Conservation (phyloP, 2,888 invertebrate species). For the Drosophila falleni region DNA sequence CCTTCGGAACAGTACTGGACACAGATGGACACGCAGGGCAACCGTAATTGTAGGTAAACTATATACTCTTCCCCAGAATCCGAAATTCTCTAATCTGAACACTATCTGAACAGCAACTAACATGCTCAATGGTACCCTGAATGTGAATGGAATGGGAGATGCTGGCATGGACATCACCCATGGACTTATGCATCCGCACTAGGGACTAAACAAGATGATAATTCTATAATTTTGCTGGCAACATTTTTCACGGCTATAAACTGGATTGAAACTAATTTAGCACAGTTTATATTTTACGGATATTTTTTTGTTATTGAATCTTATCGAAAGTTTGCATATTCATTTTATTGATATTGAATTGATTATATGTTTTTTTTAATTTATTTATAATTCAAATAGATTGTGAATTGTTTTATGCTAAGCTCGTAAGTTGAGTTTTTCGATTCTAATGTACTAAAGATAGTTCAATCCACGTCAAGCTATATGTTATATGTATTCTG, state of each 20-base stretch:
- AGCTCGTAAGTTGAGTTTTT: slow-evolving; percentile 11
- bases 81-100: slow-evolving; percentile 2
- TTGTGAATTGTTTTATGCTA: slow-evolving; percentile 22
- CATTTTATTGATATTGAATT: slow-evolving; percentile 20
- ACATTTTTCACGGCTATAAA: slow-evolving; percentile 26
- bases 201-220: slow-evolving; percentile 22
- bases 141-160: slow-evolving; percentile 91
- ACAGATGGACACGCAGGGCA: slow-evolving; percentile 91
- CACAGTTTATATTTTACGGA: slow-evolving; percentile 23
- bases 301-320: slow-evolving; percentile 35
- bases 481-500: slow-evolving; percentile 44
- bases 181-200: slow-evolving; percentile 82
- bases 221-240: slow-evolving; percentile 46
- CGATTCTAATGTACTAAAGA: slow-evolving; percentile 23
- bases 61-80: neutral
- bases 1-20: slow-evolving; percentile 98
- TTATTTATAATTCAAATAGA: slow-evolving; percentile 42
- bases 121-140: slow-evolving; percentile 91
- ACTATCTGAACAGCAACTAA: slow-evolving; percentile 87
- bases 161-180: slow-evolving; percentile 90
- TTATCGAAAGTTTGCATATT: slow-evolving; percentile 25
- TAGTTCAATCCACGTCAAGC: slow-evolving; percentile 32
- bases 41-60: slow-evolving; percentile 79
- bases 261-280: slow-evolving; percentile 39
- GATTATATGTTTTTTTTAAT: slow-evolving; percentile 15